Evolutionary conservation across 2,888 invertebrate species (phyloP).

Genomic region (Coleophora deauratella): DNA sequence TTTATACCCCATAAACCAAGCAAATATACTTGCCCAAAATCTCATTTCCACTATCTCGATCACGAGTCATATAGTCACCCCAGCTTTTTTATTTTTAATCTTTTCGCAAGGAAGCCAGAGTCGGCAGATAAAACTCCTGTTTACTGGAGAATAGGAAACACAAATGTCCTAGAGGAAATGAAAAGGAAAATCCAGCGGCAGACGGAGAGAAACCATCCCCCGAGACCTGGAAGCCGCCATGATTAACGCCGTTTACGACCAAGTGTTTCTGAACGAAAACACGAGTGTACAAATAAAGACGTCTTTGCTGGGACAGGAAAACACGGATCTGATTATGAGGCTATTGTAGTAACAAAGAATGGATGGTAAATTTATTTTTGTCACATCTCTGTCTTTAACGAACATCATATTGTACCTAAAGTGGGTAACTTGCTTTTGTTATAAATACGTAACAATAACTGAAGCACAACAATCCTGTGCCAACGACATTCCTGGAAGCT

Average conservation of each 20-base stretch:
- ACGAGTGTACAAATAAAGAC: not conserved
- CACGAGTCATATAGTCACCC: not conserved
- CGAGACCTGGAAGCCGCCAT: constrained; percentile 28
- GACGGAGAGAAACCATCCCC: constrained; percentile 16
- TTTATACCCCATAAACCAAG: too few relatives aligned
- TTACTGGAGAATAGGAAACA: constrained; percentile 41
- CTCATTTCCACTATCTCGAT: not conserved
- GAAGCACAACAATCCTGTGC: too few relatives aligned
- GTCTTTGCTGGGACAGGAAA: not conserved
- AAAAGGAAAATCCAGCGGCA: constrained; percentile 36
- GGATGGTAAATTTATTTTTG: too few relatives aligned
- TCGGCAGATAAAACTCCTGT: constrained; percentile 44
- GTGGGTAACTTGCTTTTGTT: too few relatives aligned
- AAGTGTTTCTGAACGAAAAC: constrained; percentile 10
- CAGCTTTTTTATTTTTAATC: not conserved
- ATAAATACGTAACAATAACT: too few relatives aligned
- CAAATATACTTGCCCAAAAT: not conserved
- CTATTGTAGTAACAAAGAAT: too few relatives aligned
- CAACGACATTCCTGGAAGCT: too few relatives aligned
- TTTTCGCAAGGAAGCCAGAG: not conserved
- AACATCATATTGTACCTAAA: too few relatives aligned
- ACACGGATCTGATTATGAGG: too few relatives aligned
- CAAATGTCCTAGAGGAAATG: constrained; percentile 52
- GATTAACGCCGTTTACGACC: constrained; percentile 48
- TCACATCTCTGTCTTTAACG: too few relatives aligned